Evolutionary conservation across 2,797 vertebrate species (phyloP).

Genomic region (Pseudomugil tenellus): DNA sequence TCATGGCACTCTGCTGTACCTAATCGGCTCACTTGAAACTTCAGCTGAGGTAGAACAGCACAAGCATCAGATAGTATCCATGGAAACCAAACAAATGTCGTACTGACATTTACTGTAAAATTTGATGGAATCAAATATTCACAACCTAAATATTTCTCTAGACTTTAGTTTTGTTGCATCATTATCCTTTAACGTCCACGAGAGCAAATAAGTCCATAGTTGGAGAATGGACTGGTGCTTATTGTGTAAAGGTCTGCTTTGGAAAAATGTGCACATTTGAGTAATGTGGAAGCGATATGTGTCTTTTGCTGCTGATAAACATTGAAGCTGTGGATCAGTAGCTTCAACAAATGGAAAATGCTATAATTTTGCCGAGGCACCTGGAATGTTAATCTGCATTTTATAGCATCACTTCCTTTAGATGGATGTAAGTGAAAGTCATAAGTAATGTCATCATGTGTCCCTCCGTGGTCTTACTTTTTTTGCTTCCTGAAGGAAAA

Average conservation of each 20-base stretch:
- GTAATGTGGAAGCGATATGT: neutral
- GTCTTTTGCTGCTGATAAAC: neutral
- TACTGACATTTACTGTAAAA: neutral
- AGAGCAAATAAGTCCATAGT: too few relatives aligned
- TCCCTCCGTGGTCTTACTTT: constrained; percentile 23
- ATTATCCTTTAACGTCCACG: too few relatives aligned
- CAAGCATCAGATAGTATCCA: neutral
- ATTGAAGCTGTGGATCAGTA: neutral
- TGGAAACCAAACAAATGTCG: neutral
- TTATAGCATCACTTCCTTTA: neutral
- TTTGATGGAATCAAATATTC: too few relatives aligned
- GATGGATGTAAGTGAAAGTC: neutral
- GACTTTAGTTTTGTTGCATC: neutral
- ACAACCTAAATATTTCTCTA: too few relatives aligned
- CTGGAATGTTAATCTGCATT: neutral
- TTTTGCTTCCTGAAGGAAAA: constrained; percentile 25
- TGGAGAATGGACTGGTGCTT: too few relatives aligned
- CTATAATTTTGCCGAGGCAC: neutral
- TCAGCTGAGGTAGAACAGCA: neutral
- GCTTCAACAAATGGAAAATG: neutral
- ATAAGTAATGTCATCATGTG: neutral
- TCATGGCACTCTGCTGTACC: neutral
- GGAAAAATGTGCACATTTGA: too few relatives aligned
- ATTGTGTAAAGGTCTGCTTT: too few relatives aligned
- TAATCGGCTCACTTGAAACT: neutral